Percentiles rank a stretch among this genome's conserved stretches.
Conservation (phyloP, 2,797 vertebrate genomes). For the Champsocephalus gunnari region DNA sequence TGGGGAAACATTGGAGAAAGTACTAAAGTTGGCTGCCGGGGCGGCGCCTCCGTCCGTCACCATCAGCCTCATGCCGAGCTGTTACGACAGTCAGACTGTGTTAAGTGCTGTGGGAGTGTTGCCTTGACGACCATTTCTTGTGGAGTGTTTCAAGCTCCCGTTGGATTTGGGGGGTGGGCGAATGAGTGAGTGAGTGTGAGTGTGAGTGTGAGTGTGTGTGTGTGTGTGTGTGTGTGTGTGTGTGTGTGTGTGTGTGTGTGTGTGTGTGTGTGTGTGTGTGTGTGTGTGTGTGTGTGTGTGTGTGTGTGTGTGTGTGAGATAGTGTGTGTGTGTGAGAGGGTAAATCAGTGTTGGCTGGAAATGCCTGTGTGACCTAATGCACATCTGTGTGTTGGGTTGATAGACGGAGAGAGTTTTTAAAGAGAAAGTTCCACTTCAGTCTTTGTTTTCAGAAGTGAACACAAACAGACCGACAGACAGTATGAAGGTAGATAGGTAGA, state of each 20-base stretch:
- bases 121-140: constrained; percentile 63
- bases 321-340: constrained; percentile 31
- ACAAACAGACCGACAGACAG: no score
- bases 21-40: constrained; percentile 23
- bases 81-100: constrained; percentile 41
- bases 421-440: constrained; percentile 31
- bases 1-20: constrained; percentile 8
- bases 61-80: constrained; percentile 34
- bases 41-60: constrained; percentile 1
- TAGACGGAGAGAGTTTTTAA: constrained; percentile 26
- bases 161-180: constrained; percentile 39
- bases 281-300: neutral
- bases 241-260: constrained; percentile 8
- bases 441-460: neutral
- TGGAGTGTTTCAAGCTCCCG: constrained; percentile 65
- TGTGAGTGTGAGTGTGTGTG: constrained; percentile 13
- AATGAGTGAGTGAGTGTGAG: neutral
- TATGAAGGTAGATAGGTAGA: no score
- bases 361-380: constrained; percentile 75
- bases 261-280: constrained; percentile 19
- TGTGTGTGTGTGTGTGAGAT: constrained; percentile 9
- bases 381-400: constrained; percentile 71
- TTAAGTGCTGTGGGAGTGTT: constrained; percentile 61
- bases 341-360: constrained; percentile 68
- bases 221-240: constrained; percentile 22